These are phyloP conservation scores for Hoplodrina blanda DNA, from an alignment of 2,888 invertebrate genomes.

Conservation along the genomic window DNA sequence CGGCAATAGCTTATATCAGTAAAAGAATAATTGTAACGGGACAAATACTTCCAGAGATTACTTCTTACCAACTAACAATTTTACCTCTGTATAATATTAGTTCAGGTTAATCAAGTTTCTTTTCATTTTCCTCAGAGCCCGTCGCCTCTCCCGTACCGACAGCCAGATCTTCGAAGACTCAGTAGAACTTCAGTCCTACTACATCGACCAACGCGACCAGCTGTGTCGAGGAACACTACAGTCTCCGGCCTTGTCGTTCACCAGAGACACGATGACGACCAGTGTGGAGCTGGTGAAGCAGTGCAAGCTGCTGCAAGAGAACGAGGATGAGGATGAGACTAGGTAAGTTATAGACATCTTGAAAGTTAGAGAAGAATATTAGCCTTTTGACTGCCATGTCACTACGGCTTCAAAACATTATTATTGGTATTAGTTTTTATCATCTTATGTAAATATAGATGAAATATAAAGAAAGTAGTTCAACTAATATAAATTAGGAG, in stretches of 20 bases:
- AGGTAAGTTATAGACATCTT: background rate
- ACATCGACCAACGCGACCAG: slow-evolving; percentile 93
- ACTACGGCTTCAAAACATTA: too few species aligned
- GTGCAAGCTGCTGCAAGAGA: slow-evolving; percentile 94
- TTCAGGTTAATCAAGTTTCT: background rate
- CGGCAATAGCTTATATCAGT: too few species aligned
- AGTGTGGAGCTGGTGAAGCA: slow-evolving; percentile 94
- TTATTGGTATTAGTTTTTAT: too few species aligned
- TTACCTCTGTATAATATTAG: background rate
- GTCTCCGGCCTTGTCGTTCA: slow-evolving; percentile 96
- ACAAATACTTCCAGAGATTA: background rate
- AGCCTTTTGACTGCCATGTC: too few species aligned
- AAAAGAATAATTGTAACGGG: too few species aligned
- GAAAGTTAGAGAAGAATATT: too few species aligned
- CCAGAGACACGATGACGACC: slow-evolving; percentile 93
- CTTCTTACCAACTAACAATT: too few species aligned
- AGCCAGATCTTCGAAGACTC: slow-evolving; percentile 99
- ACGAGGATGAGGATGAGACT: slow-evolving; percentile 88
- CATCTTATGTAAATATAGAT: too few species aligned
- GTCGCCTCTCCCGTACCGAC: slow-evolving; percentile 96
- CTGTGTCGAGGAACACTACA: slow-evolving; percentile 95
- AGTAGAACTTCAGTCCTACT: slow-evolving; percentile 97
- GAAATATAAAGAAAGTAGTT: too few species aligned
- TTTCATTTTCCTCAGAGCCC: slow-evolving; percentile 90
- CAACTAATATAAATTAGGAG: too few species aligned